Evolutionary conservation across 2,113 vertebrate species (phyloP), one percentile per base, ranked within the genome.

Genomic region (Aspidoscelis tigris): DNA sequence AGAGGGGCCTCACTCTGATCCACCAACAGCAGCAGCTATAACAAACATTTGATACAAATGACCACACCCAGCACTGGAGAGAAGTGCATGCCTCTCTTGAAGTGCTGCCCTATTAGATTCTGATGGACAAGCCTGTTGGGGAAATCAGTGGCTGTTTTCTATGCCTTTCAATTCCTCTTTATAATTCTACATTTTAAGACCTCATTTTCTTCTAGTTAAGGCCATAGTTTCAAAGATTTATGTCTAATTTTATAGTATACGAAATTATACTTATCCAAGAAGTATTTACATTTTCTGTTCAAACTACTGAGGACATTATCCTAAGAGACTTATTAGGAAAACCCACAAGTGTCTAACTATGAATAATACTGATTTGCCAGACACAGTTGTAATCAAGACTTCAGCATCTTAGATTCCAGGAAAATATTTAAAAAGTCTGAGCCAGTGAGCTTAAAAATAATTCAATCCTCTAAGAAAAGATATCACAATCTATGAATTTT

Each of bases 371-470:
- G 77, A 47, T 79, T 78, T 43, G 39, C 39, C 61, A 26, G 22
- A 12, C 18, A 55, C 44, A 80, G 21, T 81, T 81, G 65, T 21
- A 72, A 47, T 26, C 41, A 47, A 50, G 33, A 64, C 55, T 78
- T 39, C 33, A 33, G 0, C 18, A 7, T 26, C 21, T 24, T 65
- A 44, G 43, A 69, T 70, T 47, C 20, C 68, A 47, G 18, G 4
- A 81, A 72, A 81, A 71, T 50, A 1, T 58, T 53, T 71, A 22
- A 71, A 41, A 21, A 16, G 20, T 50, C 50, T 78, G 39, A 82
- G 8, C 69, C 24, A 68, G 81, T 4, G 85, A 55, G 58, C 81
- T 81, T 84, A 68, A 47, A 68, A 5, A 61, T 1, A 69, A 84
- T 64, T 33, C 79, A 12, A n/a, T 41, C 50, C 1, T 84, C 7